These are phyloP conservation scores for Tupaia tana DNA, from an alignment of 2,113 vertebrate species.

Conservation along the genomic window DNA sequence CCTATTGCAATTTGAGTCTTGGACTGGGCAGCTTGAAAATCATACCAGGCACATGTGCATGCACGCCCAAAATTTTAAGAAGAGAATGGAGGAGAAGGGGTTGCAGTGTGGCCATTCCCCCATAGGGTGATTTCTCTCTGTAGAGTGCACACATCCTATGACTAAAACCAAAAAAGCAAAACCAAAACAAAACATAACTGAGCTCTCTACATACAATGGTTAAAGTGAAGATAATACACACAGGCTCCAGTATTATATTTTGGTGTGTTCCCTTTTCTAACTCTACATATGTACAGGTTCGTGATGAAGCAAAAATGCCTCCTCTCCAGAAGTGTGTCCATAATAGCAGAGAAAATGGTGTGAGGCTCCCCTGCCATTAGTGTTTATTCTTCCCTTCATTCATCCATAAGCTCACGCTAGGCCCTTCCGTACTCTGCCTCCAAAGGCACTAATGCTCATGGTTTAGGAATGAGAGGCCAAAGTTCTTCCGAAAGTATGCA, in stretches of 20 bases:
- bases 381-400: neutral
- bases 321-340: neutral
- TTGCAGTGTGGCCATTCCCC: no score
- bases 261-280: neutral
- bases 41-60: no score
- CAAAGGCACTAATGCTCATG: neutral
- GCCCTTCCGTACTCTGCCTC: neutral
- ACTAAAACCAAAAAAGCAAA: no score
- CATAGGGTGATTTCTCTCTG: no score
- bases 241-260: neutral
- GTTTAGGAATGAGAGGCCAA: neutral
- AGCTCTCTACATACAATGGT: neutral
- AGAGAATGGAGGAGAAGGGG: no score
- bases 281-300: neutral
- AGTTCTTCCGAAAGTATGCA: neutral
- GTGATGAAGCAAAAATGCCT: neutral
- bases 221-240: neutral
- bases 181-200: neutral
- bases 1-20: no score
- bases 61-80: no score
- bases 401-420: neutral
- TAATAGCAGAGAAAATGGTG: neutral
- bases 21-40: no score
- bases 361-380: neutral
- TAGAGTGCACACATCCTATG: no score